Base-by-base conservation (phyloP, 2,797 vertebrate genomes). In the Amblyraja radiata region DNA sequence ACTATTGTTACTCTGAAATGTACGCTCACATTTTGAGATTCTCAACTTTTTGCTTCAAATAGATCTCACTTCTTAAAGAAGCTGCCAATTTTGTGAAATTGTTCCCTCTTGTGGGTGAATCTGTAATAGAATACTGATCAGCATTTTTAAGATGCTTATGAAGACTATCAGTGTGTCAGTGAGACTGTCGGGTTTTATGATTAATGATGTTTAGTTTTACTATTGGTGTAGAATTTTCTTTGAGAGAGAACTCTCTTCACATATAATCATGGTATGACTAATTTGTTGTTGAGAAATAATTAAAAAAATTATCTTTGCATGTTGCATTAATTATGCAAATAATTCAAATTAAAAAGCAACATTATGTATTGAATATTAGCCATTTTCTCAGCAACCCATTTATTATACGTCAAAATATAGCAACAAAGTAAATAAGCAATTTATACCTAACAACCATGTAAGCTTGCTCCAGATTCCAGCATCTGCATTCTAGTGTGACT, bases 81-180 rank as follows among this genome's bases (percentile, higher is more conserved):
- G 68, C 90, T 74, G 90, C 5, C 90, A 74, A 74, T 92, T 14
- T 74, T 76, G 71, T 92, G 90, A 46, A 92, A 92, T 74, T 74
- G 90, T 92, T 92, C 90, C 90, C 90, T 92, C 90, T 92, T 92
- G 90, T 92, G 90, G 90, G 90, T 76, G 90, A 92, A 92, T 36
- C 0, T 92, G 71, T 76, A 92, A 92, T 92, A 92, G 90, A 73
- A 76, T 46, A 76, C 23, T 28, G 23, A 74, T 92, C 90, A 74
- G 71, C 25, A 74, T 25, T 16, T 54, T 46, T 92, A 13, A 28
- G 90, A 54, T 54, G 21, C 36, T 39, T 71, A 1, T 73, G 65
- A 73, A 91, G 4, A 74, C 36, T 25, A 14, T 91, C 73, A 23
- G 65, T 23, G 9, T 28, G 68, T 46, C 46, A 73, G 4, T 11